Evolutionary conservation across 2,797 vertebrate species (phyloP), one percentile per base, ranked within the genome.

Genomic region (Manis crassicaudata): DNA sequence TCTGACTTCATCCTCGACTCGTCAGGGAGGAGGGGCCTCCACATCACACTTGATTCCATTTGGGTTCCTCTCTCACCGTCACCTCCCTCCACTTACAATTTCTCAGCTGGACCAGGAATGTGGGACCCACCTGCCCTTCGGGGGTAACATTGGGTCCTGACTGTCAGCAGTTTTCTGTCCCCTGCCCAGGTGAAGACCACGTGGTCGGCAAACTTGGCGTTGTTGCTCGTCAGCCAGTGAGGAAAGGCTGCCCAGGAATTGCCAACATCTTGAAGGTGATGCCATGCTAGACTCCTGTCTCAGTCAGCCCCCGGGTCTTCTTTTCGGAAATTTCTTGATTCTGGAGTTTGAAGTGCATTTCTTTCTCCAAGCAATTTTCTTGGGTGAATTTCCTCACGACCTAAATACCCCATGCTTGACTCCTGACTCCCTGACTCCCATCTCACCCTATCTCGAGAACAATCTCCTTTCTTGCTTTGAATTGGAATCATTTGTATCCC

Each of bases 401-500:
- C 50, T 81, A 90, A 56, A 73, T 84, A 7, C 4, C 35, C 29
- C 29, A 75, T 56, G n/a, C 10, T 29, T 85, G 37, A 25, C 37
- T 8, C 9, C n/a, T 76, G 29, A 62, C 52, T 40, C 43, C 56
- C 72, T 50, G n/a, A 52, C 35, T 73, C 25, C 14, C 27, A 50
- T 52, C 32, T 29, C 77, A 88, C 8, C 10, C 12, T 25, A 4
- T 50, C n/a, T 77, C 25, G 70, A 60, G 32, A 87, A 67, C 13
- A 83, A 80, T 5, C 5, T 58, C 73, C 56, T 73, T 81, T 93
- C 40, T 87, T 84, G 10, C 81, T 52, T 92, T 85, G 35, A 86
- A 72, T n/a, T 76, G 65, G 68, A 80, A 82, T 68, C 54, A 50
- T 77, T 88, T n/a, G 1, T 40, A 76, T 40, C 43, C 20, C 12